Percentiles rank a stretch among this genome's conserved stretches.
Evolutionary conservation across 1,140 invertebrate species (phyloP).

Genomic region (Caenorhabditis briggsae): DNA sequence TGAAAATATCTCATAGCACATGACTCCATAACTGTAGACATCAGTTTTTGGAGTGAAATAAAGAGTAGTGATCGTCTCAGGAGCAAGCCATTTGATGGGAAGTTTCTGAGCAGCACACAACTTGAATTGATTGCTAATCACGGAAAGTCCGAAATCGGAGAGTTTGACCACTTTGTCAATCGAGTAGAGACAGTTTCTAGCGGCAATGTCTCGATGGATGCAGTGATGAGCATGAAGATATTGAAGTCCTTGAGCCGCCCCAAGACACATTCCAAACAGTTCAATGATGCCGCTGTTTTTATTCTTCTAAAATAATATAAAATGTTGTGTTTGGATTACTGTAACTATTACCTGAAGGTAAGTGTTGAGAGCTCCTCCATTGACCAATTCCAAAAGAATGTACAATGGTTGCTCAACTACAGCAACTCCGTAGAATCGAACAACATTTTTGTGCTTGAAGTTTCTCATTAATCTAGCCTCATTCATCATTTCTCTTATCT

Average conservation of each 20-base stretch:
- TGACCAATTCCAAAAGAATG: conserved; percentile 64
- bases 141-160: conserved; percentile 63
- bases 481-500: conserved; percentile 63
- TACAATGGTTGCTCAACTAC: conserved; percentile 60
- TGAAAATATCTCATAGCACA: conserved; percentile 55
- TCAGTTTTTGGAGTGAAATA: conserved; percentile 54
- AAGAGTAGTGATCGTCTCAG: conserved; percentile 52
- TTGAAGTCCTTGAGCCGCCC: conserved; percentile 84
- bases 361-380: conserved; percentile 60
- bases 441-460: conserved; percentile 61
- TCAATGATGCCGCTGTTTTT: no score
- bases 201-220: conserved; percentile 94
- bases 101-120: conserved; percentile 34
- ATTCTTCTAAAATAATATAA: no score
- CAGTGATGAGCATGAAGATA: conserved; percentile 94
- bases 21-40: conserved; percentile 58
- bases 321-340: no score
- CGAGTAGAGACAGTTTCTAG: conserved; percentile 83
- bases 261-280: conserved; percentile 45
- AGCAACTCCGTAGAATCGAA: conserved; percentile 66
- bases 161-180: conserved; percentile 55
- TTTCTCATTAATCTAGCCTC: conserved; percentile 60
- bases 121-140: background rate
- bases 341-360: conserved; percentile 25
- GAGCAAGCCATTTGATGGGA: conserved; percentile 65